A percentile compares a stretch with the other conserved stretches of the same genome.
phyloP scores from a whole-genome alignment of 2,797 vertebrate species.

The Cirrhinus molitorella region DNA sequence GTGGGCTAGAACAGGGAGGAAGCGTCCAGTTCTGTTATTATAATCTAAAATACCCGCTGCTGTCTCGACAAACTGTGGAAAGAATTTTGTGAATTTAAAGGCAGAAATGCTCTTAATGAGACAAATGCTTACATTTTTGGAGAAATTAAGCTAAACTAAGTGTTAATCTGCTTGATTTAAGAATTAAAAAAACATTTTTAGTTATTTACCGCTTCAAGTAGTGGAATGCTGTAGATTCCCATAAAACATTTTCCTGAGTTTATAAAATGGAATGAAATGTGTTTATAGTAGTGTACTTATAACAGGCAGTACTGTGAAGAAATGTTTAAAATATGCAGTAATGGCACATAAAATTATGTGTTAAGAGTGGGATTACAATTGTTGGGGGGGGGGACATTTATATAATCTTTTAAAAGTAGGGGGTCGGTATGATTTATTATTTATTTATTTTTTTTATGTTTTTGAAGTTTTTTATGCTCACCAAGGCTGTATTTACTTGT shows the following conservation, averaged over 20 bases:
- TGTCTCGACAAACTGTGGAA: neutral
- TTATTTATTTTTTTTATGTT: too few relatives aligned
- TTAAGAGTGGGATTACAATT: neutral
- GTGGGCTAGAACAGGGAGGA: constrained; percentile 31
- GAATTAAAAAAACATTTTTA: neutral
- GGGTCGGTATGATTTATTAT: neutral
- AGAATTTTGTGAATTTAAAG: neutral
- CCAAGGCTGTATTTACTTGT: neutral
- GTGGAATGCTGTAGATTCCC: neutral
- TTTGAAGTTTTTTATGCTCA: neutral
- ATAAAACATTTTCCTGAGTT: neutral
- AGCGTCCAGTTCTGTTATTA: constrained; percentile 46
- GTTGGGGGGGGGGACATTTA: too few relatives aligned
- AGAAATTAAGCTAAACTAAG: neutral
- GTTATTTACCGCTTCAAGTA: neutral
- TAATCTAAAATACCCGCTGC: constrained; percentile 13
- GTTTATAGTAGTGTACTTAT: neutral
- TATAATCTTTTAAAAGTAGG: neutral
- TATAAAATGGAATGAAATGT: neutral
- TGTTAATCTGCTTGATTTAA: neutral
- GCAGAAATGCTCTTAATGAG: neutral
- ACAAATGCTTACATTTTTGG: neutral
- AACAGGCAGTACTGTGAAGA: neutral
- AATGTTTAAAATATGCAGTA: neutral
- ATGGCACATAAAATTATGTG: neutral